phyloP scores from a whole-genome alignment of 2,888 invertebrate genomes.

The Mantis religiosa region DNA sequence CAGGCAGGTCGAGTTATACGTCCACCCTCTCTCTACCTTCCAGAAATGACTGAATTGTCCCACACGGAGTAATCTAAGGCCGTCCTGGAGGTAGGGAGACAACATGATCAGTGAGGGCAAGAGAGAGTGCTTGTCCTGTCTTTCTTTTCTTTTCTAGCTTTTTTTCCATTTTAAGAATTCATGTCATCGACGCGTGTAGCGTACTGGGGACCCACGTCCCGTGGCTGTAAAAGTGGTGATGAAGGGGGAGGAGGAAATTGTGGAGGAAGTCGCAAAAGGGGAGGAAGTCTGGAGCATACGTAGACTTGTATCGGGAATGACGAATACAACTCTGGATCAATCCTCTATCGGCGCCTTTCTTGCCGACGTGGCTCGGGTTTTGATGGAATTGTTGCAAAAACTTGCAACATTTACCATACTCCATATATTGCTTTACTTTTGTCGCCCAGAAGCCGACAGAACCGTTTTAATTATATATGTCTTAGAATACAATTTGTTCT shows the following conservation, averaged over 20 bases:
- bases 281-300: neutral
- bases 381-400: neutral
- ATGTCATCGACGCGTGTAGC: conserved; percentile 35
- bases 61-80: conserved; percentile 26
- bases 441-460: too few relatives aligned
- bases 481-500: too few relatives aligned
- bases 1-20: neutral
- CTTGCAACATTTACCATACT: too few relatives aligned
- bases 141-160: neutral
- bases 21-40: neutral
- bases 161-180: conserved; percentile 36
- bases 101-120: neutral
- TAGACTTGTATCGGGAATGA: conserved; percentile 9
- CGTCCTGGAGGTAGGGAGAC: neutral
- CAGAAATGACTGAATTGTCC: conserved; percentile 29
- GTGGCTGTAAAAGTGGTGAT: conserved; percentile 24
- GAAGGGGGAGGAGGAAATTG: conserved; percentile 10
- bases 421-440: too few relatives aligned
- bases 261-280: neutral
- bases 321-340: neutral
- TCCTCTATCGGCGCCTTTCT: neutral
- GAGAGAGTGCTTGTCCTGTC: conserved; percentile 5
- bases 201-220: conserved; percentile 10
- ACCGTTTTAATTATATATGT: too few relatives aligned
- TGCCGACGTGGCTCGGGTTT: neutral